These are phyloP conservation scores for Macrophya alboannulata DNA, from an alignment of 2,888 invertebrate genomes.

Conservation along the genomic window DNA sequence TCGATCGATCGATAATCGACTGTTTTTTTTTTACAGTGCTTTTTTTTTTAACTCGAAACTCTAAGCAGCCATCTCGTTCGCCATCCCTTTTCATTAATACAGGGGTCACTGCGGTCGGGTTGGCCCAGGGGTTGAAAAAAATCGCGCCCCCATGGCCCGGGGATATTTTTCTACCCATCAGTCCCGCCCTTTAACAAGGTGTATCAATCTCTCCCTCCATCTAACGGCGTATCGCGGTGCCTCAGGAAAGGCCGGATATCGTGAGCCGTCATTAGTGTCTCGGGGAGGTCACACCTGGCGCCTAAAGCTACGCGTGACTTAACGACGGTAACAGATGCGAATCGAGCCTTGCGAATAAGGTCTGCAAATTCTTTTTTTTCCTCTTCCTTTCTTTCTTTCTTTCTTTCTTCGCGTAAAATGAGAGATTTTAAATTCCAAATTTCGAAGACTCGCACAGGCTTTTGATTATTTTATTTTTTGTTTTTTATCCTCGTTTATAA, in stretches of 20 bases:
- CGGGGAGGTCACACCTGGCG: constrained; percentile 72
- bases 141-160: constrained; percentile 62
- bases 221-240: constrained; percentile 66
- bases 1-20: constrained; percentile 8
- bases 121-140: constrained; percentile 61
- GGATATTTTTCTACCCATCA: constrained; percentile 65
- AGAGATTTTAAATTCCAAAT: background rate
- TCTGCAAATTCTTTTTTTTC: background rate
- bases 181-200: constrained; percentile 69
- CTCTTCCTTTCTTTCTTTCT: too few species aligned
- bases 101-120: constrained; percentile 49
- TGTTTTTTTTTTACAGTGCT: background rate
- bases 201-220: constrained; percentile 72
- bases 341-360: constrained; percentile 72
- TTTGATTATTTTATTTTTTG: background rate
- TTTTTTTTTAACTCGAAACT: background rate
- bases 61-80: constrained; percentile 35
- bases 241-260: constrained; percentile 55
- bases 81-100: constrained; percentile 42
- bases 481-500: background rate
- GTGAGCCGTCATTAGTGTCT: constrained; percentile 65
- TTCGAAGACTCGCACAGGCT: background rate
- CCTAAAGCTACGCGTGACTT: constrained; percentile 72
- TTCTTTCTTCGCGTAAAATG: background rate
- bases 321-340: constrained; percentile 74